phyloP scores from a whole-genome alignment of 2,113 vertebrate species.

The Arothron firmamentum region DNA sequence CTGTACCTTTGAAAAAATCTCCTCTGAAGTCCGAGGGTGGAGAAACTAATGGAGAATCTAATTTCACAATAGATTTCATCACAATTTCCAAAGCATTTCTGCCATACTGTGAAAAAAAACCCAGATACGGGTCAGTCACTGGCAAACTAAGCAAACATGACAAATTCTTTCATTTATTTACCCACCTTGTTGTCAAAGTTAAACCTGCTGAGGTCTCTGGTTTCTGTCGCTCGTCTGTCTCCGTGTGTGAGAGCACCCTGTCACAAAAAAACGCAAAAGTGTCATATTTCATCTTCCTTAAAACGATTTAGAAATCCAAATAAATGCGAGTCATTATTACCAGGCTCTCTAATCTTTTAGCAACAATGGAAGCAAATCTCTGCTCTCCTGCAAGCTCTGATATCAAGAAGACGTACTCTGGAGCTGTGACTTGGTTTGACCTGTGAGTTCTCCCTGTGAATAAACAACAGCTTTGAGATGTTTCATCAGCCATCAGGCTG shows the following conservation, averaged over 20 bases:
- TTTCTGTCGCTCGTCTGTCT: slow-evolving; percentile 95
- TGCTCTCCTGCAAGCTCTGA: slow-evolving; percentile 97
- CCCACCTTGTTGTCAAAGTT: slow-evolving; percentile 98
- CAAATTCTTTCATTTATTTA: not conserved
- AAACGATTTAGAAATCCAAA: not conserved
- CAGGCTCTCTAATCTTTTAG: slow-evolving; percentile 97
- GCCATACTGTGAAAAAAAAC: slow-evolving; percentile 81
- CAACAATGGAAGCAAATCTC: slow-evolving; percentile 97
- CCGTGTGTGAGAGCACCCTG: slow-evolving; percentile 97
- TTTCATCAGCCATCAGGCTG: not conserved
- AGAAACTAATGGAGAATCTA: slow-evolving; percentile 89
- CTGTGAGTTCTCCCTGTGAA: slow-evolving; percentile 89
- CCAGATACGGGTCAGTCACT: not conserved
- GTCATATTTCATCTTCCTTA: not conserved
- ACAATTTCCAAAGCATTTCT: slow-evolving; percentile 97
- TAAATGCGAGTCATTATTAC: slow-evolving; percentile 59
- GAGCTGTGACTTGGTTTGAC: slow-evolving; percentile 97
- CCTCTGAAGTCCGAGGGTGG: slow-evolving; percentile 90
- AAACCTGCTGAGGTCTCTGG: slow-evolving; percentile 94
- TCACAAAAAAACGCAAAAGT: not conserved
- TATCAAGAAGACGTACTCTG: slow-evolving; percentile 97
- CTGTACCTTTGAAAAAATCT: slow-evolving; percentile 96
- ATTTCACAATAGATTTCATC: slow-evolving; percentile 97
- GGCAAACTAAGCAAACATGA: not conserved
- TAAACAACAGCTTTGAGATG: not conserved